phyloP scores from a whole-genome alignment of 2,113 vertebrate genomes.

The Phylloscopus whistleri region DNA sequence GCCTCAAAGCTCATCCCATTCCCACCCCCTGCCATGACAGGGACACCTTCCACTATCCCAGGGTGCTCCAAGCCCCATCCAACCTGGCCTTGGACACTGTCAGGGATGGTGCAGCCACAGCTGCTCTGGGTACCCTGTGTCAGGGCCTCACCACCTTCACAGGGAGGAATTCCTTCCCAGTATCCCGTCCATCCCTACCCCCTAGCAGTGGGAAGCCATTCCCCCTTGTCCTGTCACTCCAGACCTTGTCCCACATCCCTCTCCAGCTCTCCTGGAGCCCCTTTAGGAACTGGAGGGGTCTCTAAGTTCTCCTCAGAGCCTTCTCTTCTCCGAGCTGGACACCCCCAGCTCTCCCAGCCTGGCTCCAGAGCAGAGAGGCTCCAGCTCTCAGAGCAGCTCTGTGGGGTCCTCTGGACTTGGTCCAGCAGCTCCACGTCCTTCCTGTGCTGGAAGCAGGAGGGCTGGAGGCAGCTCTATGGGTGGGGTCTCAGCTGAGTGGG shows the following conservation, averaged over 20 bases:
- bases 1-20: background rate
- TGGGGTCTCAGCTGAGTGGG: background rate
- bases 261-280: background rate
- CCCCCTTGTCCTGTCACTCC: background rate
- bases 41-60: no score
- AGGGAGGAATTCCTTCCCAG: background rate
- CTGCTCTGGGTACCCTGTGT: no score
- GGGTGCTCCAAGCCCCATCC: no score
- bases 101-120: no score
- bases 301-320: accelerated
- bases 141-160: no score
- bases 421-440: background rate
- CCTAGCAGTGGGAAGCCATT: background rate
- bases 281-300: background rate
- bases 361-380: background rate
- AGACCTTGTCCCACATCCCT: background rate
- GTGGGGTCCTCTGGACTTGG: accelerated
- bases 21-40: no score
- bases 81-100: no score
- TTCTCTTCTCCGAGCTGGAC: background rate
- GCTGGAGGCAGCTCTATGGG: background rate
- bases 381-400: accelerated
- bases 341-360: background rate
- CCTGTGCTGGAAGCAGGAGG: background rate
- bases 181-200: background rate